Evolutionary conservation across 2,888 invertebrate genomes (phyloP), one percentile per base, ranked within the genome.

Genomic region (Mystacides longicornis): DNA sequence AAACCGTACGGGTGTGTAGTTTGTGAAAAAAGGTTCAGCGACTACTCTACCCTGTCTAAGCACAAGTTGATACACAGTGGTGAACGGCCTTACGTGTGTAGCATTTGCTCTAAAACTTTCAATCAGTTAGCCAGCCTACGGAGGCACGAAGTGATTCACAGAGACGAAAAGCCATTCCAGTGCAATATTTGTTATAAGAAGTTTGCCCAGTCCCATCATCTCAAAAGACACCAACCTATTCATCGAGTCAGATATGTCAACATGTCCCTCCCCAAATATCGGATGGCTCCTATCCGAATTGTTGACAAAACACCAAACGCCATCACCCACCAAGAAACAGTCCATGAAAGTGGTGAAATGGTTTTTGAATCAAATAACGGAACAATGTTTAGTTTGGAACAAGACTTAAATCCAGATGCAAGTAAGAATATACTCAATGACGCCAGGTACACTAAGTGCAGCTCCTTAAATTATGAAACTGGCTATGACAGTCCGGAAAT

Each of bases 101-200:
- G 37, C 3, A 37, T 37, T 7, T 37, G 37, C 16, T 14, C 14
- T 3, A 37, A 37, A 37, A 37, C 4, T 7, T 37, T 37, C 16
- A 37, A 37, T 14, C 37, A 37, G 16, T 3, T 37, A 3, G 37
- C 37, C 7, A 37, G 37, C 37, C 14, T 51, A 16, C 9, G 23
- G 22, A 51, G 23, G 20, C 50, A 50, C 20, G 31, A 20, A 16
- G 14, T 18, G 2, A 33, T 27, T 11, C 50, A 50, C 20, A 11
- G 20, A 2, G 50, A 31, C n/a, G 33, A 50, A n/a, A 50, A 50
- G n/a, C 50, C 50, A 5, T 33, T 50, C 21, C 18, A 27, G 1
- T 50, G 50, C 20, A 20, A 2, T 5, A 14, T 16, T 1, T 50
- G 50, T 21, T 16, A 2, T 16, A 37, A 37, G 14, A 37, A 14